These are phyloP conservation scores for Druon quercuslanigerum DNA, from an alignment of 1,140 invertebrate species.

Conservation along the genomic window DNA sequence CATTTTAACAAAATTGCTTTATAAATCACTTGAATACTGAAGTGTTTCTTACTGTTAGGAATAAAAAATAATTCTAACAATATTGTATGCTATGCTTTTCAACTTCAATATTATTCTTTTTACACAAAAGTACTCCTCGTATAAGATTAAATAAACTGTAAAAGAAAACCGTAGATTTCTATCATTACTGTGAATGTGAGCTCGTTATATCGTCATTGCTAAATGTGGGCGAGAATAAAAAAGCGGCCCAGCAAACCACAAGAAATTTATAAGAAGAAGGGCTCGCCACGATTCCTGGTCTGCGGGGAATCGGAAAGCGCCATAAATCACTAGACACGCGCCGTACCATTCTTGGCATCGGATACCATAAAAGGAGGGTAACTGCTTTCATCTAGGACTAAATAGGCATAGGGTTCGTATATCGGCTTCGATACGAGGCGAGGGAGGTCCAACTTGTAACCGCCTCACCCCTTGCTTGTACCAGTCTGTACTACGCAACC, in stretches of 20 bases:
- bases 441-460: conserved; percentile 43
- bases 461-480: conserved; percentile 38
- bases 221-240: neutral
- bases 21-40: neutral
- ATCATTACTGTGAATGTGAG: neutral
- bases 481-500: conserved; percentile 38
- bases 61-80: no score
- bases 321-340: conserved; percentile 31
- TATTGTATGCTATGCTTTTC: no score
- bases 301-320: conserved; percentile 27
- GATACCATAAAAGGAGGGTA: conserved; percentile 31
- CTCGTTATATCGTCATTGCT: neutral
- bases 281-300: conserved; percentile 6
- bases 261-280: conserved; percentile 26
- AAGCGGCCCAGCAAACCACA: conserved; percentile 5
- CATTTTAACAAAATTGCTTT: neutral
- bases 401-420: conserved; percentile 22
- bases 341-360: conserved; percentile 29
- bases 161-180: neutral
- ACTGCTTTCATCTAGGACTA: conserved; percentile 29
- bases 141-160: no score
- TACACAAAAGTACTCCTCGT: no score
- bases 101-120: no score
- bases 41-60: no score
- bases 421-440: conserved; percentile 30